Evolutionary conservation across 1,140 invertebrate species (phyloP), one percentile per base, ranked within the genome.

Genomic region (Zaprionus nigranus): DNA sequence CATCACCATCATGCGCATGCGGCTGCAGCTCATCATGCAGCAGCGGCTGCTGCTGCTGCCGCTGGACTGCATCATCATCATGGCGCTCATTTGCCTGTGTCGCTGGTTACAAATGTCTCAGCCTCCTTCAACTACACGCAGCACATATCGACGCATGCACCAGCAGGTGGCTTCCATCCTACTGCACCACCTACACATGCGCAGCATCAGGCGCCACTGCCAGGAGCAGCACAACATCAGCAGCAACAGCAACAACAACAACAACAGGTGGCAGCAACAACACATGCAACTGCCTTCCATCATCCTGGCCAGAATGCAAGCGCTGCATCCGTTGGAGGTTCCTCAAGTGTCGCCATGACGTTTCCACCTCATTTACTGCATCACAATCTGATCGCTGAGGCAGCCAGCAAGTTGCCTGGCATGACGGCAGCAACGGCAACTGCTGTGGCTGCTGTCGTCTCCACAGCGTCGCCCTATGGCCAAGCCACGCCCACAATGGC

Each of bases 331-430:
- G 28, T 34, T 12, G 54, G 34, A 20, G 54, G 38, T 2, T 13
- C 53, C 59, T 75, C 65, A 11, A 24, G 26, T 13, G 71, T 61
- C 5, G 73, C 92, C n/a, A 93, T 95, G 49, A 95, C 96, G 22
- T 96, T 96, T 61, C 79, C 91, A 2, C 95, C 95, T 0, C 95
- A 95, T 11, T 82, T 95, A n/a, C 85, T 95, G 79, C 91, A 92
- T 68, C 91, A 91, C 62, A 92, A 92, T 80, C 84, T 92, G 1
- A 92, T 92, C 17, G 90, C 91, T 1, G 91, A 92, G 64, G 88
- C 91, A 26, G 78, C 91, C 30, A 91, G 91, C 72, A 92, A 92
- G 62, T 43, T 92, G 79, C 88, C 91, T 0, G 80, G 78, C 4
- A 86, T 91, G 0, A 82, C 91, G 20, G 73, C 79, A 5, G 71